Evolutionary conservation across 2,113 vertebrate species (phyloP).

Genomic region (Catharus minimus): DNA sequence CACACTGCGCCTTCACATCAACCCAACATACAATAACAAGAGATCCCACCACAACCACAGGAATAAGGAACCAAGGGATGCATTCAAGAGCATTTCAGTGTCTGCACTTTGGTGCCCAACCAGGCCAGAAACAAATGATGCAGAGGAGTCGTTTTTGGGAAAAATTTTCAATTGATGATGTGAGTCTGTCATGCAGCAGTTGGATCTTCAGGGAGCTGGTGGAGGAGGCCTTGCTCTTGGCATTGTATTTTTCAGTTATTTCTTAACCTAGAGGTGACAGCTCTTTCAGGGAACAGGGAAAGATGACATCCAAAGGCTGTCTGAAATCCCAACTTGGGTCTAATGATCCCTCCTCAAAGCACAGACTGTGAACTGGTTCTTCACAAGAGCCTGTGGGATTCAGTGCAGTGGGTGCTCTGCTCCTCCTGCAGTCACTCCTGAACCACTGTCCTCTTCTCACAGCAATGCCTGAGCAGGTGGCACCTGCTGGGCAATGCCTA

Average conservation of each 20-base stretch:
- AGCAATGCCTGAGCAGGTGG: neutral
- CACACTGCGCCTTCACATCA: neutral
- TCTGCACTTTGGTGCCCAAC: neutral
- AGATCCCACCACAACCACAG: neutral
- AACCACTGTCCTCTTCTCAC: slow-evolving; percentile 39
- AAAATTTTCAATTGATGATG: neutral
- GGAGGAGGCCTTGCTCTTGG: neutral
- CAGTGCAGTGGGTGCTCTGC: neutral
- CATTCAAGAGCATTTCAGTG: neutral
- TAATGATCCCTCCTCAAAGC: neutral
- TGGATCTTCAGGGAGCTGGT: neutral
- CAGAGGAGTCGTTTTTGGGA: neutral
- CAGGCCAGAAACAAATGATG: neutral
- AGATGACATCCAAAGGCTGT: neutral
- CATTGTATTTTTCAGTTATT: neutral
- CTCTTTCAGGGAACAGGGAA: neutral
- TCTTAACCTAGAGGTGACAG: neutral
- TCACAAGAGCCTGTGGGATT: neutral
- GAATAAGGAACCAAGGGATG: neutral
- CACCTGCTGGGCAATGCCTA: neutral
- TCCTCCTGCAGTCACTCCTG: neutral
- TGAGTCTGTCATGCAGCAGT: neutral
- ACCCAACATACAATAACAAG: rapidly evolving
- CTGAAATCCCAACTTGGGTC: neutral
- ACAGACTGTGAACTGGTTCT: neutral